Conservation (phyloP, 2,797 vertebrate genomes). For the Glossophaga mutica region DNA sequence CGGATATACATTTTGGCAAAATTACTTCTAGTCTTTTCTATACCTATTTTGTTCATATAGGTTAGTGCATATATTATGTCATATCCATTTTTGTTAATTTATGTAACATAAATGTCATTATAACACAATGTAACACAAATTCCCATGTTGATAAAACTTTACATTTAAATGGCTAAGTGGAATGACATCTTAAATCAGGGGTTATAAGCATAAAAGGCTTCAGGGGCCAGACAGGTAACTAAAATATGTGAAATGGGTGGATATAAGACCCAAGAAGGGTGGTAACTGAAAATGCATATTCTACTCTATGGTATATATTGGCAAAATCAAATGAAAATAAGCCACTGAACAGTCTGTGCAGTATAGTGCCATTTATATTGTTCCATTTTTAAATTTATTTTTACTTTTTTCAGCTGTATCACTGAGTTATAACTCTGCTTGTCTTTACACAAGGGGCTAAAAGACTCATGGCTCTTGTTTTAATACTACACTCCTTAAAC, state of each 20-base stretch:
- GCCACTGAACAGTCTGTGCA: background rate
- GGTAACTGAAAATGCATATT: background rate
- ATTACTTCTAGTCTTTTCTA: background rate
- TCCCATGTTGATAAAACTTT: background rate
- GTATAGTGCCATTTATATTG: background rate
- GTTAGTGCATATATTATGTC: background rate
- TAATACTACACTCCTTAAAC: background rate
- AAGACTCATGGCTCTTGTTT: background rate
- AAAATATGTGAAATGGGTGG: background rate
- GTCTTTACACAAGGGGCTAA: background rate
- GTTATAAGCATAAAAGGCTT: background rate
- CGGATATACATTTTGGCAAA: slow-evolving; percentile 1
- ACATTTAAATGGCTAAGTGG: background rate
- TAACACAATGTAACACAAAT: background rate
- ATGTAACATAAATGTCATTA: background rate
- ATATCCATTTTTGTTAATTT: background rate
- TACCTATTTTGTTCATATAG: background rate
- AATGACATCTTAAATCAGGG: background rate
- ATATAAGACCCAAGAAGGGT: background rate
- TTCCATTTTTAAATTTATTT: background rate
- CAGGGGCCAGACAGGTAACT: background rate
- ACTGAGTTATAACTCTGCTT: background rate
- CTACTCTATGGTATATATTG: background rate
- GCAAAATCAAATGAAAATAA: background rate
- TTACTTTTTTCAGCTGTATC: background rate